Evolutionary conservation across 2,113 vertebrate species (phyloP).

Genomic region (Propithecus coquereli): DNA sequence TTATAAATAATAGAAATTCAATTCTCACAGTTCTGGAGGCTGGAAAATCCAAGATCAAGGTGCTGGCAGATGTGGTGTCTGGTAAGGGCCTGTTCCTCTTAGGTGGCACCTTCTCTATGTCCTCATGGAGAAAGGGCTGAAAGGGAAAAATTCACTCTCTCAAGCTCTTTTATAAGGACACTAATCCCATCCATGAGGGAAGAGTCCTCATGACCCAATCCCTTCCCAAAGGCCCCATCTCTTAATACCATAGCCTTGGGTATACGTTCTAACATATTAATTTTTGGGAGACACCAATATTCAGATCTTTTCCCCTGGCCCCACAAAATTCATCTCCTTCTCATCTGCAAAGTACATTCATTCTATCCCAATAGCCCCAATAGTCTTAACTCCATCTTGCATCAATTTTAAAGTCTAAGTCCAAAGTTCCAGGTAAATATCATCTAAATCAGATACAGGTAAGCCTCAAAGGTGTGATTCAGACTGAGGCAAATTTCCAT

Average conservation of each 20-base stretch:
- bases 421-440: background rate
- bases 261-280: background rate
- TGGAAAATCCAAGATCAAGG: background rate
- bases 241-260: background rate
- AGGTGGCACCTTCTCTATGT: background rate
- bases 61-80: background rate
- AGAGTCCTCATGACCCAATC: background rate
- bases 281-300: background rate
- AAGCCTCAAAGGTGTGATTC: background rate
- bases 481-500: background rate
- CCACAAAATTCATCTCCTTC: background rate
- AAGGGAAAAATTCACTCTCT: background rate
- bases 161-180: background rate
- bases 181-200: background rate
- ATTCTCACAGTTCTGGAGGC: background rate
- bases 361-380: background rate
- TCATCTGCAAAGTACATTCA: background rate
- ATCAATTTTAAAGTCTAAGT: background rate
- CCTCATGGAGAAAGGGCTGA: background rate
- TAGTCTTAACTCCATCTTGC: background rate
- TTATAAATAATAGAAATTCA: background rate
- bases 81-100: background rate
- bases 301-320: background rate
- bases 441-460: background rate
- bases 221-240: background rate